Evolutionary conservation across 2,888 invertebrate species (phyloP), one percentile per base, ranked within the genome.

Genomic region (Diarsia dahlii): DNA sequence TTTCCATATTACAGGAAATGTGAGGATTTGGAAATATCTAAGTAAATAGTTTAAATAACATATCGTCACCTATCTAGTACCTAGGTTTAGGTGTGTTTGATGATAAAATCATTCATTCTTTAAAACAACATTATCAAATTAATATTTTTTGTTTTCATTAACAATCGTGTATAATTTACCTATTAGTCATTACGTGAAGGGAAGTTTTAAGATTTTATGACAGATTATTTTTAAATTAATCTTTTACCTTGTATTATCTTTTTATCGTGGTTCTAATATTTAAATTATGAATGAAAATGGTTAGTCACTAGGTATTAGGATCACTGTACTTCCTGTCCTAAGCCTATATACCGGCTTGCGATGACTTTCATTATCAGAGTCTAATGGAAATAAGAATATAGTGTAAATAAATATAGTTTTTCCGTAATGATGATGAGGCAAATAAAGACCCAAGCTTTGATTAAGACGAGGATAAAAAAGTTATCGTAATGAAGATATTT

Each of bases 221-320:
- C 60, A 60, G 9, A 34, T 60, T 8, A 34, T 13, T n/a, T n/a
- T 8, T 45, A n/a, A 45, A 63, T 63, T 63, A n/a, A n/a, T 45
- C 5, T 71, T 64, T 70, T 70, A 64, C 46, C 64, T 64, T 48
- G 15, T n/a, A n/a, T 69, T 64, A 69, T 46, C 46, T 64, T 10
- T 69, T n/a, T 70, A 70, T 28, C 46, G 20, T 12, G 23, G 23
- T 45, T 12, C 8, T 45, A 54, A 23, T 58, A 20, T 20, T 52
- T n/a, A 20, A 28, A 23, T 23, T 28, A 15, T 28, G 4, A 45
- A 58, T 58, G 18, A 15, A 28, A 46, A 62, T 10, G 0, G 15
- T 39, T 39, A 39, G 18, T 18, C 20, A 39, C 34, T 15, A 34
- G 15, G 10, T n/a, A 45, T 63, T 63, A 45, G 39, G 63, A 45